Percentiles rank a stretch among this genome's conserved stretches.
Conservation (phyloP, 2,797 vertebrate genomes). For the Rhinichthys osculus region DNA sequence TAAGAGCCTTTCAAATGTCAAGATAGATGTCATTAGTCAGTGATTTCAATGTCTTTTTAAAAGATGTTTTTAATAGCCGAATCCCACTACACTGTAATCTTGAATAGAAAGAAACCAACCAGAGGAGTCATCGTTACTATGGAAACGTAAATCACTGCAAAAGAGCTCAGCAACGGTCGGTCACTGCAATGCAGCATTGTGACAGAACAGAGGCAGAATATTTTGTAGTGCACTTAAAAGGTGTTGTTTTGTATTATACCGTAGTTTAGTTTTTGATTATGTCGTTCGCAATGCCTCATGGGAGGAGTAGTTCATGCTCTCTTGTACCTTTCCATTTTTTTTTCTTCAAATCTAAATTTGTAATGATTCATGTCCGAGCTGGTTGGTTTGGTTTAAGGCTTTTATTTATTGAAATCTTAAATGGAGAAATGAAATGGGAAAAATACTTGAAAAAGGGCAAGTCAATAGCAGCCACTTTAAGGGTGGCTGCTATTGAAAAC, state of each 20-base stretch:
- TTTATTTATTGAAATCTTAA: not conserved
- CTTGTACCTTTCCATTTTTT: not conserved
- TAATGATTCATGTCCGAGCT: not conserved
- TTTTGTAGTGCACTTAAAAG: not conserved
- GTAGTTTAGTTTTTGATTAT: not conserved
- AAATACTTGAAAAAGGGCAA: constrained; percentile 13
- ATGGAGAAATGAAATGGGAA: constrained; percentile 3
- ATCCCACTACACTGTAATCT: not conserved
- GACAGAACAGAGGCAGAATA: not conserved
- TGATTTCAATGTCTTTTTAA: not conserved
- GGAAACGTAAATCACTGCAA: constrained; percentile 24
- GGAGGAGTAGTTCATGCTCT: not conserved
- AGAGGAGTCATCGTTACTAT: constrained; percentile 17
- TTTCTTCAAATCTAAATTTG: not conserved
- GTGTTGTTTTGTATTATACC: not conserved
- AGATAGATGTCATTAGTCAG: not conserved
- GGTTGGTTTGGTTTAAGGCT: not conserved
- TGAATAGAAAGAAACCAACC: not conserved
- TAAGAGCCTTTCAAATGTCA: not conserved
- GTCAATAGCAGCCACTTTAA: not conserved
- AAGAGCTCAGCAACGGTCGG: not conserved
- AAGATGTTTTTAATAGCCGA: not conserved
- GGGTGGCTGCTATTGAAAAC: not conserved
- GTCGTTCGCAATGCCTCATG: not conserved
- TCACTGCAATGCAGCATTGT: constrained; percentile 32